Evolutionary conservation across 2,888 invertebrate genomes (phyloP), one percentile per base, ranked within the genome.

Genomic region (Oscheius sp.): DNA sequence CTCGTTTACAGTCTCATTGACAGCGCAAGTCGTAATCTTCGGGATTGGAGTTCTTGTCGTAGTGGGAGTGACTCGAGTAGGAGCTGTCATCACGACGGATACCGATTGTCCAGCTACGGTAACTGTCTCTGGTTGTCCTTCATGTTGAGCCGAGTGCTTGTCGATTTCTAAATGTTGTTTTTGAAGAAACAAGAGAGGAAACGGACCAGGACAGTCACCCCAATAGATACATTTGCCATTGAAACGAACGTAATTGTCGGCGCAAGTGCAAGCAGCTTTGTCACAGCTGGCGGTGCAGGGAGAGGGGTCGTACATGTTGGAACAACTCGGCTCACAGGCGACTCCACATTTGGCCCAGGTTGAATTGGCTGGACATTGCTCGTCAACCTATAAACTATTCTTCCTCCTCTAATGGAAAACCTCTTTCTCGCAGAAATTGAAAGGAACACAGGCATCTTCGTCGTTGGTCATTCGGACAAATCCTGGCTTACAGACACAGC

Each of bases 341-440:
- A 71, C 75, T 20, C 85, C 85, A 64, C 85, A 85, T 64, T 85
- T 83, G 10, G 84, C 84, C 81, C 81, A 85, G 4, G 84, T 85
- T 33, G 82, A 75, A 58, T 85, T 85, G 17, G 72, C 53, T 3
- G 76, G 70, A 48, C 85, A 85, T 5, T 37, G 25, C 27, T 65
- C 64, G 12, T 69, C 64, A 4, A 34, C 48, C 66, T 66, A 25
- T n/a, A 55, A 65, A 3, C 29, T 3, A 37, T 42, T 6, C 17
- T 42, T 42, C 25, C 45, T 23, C 25, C 2, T 10, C 1, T 27
- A 23, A 5, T 25, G 15, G 25, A 33, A 12, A 34, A 69, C 71
- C 52, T 69, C 73, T 42, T 79, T 78, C 57, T 81, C 77, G 65
- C 85, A 85, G 69, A 79, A 83, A 27, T 80, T 79, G 73, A 85